Conservation (phyloP, 1,140 invertebrate species). For the Cyclargus thomasi region DNA sequence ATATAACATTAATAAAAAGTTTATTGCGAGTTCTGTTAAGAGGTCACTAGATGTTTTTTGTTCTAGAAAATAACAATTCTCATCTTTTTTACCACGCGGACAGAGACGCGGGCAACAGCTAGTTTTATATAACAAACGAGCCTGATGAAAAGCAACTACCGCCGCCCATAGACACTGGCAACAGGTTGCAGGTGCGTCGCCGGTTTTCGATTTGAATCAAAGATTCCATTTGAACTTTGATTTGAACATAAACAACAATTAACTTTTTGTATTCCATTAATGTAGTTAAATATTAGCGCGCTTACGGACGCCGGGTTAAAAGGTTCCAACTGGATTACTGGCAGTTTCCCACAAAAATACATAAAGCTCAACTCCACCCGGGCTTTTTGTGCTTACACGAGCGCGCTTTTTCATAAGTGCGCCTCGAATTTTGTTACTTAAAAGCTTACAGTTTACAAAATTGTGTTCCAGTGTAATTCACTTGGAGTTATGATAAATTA, state of each 20-base stretch:
- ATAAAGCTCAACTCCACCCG: neutral
- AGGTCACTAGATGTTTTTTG: no score
- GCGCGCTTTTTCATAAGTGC: neutral
- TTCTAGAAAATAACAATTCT: no score
- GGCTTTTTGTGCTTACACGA: neutral
- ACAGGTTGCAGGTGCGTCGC: no score
- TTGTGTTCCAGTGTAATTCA: neutral
- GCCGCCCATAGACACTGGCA: no score
- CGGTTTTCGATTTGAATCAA: no score
- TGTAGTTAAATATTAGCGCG: neutral
- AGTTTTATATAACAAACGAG: no score
- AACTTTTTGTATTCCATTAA: neutral
- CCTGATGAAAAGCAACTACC: no score
- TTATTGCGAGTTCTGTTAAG: no score
- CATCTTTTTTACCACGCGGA: no score
- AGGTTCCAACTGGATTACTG: neutral
- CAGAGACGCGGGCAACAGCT: no score
- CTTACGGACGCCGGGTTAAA: neutral
- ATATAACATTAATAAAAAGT: no score
- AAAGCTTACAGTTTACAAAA: conserved; percentile 1
- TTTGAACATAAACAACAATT: no score
- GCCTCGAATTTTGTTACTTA: neutral
- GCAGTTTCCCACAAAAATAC: neutral
- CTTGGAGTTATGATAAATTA: neutral
- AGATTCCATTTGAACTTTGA: neutral